phyloP scores from a whole-genome alignment of 2,113 vertebrate genomes.

The Bos indicus region DNA sequence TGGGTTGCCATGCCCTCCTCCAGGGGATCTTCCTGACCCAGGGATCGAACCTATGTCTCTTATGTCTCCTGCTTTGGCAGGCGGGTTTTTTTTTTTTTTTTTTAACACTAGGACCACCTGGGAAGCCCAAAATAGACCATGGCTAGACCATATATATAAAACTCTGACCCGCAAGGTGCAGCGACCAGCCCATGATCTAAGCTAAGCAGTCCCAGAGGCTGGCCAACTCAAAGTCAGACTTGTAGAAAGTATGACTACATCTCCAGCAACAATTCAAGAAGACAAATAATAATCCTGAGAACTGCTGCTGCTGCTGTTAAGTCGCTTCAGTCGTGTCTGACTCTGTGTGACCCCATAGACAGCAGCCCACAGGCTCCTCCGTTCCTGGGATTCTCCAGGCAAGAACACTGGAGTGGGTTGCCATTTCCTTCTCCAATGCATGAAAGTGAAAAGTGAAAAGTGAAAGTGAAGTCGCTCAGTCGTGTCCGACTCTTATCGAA shows the following conservation, averaged over 20 bases:
- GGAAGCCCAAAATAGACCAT: not conserved
- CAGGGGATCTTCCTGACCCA: not conserved
- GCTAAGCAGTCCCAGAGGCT: not conserved
- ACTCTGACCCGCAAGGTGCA: not conserved
- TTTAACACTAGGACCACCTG: not conserved
- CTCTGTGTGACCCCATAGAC: no score
- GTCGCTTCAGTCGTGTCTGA: no score
- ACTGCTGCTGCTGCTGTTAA: not conserved
- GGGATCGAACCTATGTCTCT: not conserved
- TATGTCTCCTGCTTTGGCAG: not conserved
- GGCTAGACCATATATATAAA: not conserved
- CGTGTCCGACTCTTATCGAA: fast-evolving
- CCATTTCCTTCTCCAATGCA: no score
- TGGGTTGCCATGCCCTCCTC: not conserved
- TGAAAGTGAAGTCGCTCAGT: no score
- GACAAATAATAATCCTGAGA: fast-evolving
- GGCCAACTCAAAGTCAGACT: not conserved
- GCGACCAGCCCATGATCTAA: no score
- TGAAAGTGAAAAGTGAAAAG: no score
- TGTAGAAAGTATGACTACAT: not conserved
- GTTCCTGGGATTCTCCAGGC: no score
- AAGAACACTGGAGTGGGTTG: no score
- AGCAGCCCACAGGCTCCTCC: no score
- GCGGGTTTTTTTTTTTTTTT: fast-evolving
- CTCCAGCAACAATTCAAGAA: not conserved